A percentile compares a stretch with the other conserved stretches of the same genome.
Evolutionary conservation across 2,113 vertebrate species (phyloP).

Genomic region (Casuarius casuarius): DNA sequence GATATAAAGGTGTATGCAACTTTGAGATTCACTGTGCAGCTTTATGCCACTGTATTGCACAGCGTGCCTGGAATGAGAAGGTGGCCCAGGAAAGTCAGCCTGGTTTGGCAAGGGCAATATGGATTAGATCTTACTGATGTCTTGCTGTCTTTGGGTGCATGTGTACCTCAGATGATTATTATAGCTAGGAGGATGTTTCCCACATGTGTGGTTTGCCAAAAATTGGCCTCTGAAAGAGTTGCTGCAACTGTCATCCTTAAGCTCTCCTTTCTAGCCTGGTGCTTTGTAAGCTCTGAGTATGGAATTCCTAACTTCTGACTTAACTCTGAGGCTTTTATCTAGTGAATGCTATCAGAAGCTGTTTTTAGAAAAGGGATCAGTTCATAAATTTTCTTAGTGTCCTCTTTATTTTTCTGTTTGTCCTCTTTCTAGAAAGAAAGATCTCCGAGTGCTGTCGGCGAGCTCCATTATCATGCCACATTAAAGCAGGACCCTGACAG

Average conservation of each 20-base stretch:
- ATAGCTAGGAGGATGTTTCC: background rate
- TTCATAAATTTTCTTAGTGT: background rate
- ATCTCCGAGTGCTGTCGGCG: constrained; percentile 6
- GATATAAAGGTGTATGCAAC: accelerated
- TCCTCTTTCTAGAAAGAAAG: background rate
- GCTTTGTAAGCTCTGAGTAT: background rate
- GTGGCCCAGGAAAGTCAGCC: background rate
- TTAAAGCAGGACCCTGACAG: constrained; percentile 27
- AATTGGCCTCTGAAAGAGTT: background rate
- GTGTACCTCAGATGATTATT: background rate
- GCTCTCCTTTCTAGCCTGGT: background rate
- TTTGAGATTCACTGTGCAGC: accelerated
- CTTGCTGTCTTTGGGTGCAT: background rate
- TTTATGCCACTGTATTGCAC: accelerated
- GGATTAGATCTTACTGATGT: accelerated
- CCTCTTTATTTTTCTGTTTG: background rate
- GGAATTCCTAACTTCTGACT: background rate
- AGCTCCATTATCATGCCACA: constrained; percentile 27
- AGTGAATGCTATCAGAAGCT: background rate
- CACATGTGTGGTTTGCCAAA: background rate
- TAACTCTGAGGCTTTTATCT: background rate
- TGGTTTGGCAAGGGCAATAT: background rate
- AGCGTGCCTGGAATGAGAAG: background rate
- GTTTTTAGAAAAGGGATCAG: background rate
- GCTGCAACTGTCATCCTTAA: background rate